These are phyloP conservation scores for Pomatorhinus ruficollis DNA, from an alignment of 2,113 vertebrate species.

Conservation along the genomic window DNA sequence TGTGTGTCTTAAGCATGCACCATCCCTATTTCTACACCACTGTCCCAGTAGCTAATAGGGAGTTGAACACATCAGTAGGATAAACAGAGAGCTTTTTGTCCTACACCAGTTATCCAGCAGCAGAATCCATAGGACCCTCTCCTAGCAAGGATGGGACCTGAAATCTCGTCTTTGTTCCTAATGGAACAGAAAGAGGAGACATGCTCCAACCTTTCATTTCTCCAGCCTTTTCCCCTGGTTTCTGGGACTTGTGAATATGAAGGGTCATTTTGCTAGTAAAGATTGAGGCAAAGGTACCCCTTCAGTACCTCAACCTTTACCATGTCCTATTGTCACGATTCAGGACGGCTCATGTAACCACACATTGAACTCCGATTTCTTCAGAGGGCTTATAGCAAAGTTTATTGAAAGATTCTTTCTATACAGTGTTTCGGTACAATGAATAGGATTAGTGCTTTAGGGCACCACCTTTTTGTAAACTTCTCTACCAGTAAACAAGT, in stretches of 20 bases:
- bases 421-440: too few relatives aligned
- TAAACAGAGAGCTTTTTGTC: neutral
- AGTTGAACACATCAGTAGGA: neutral
- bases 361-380: too few relatives aligned
- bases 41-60: neutral
- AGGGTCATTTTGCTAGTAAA: neutral
- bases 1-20: neutral
- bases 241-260: neutral
- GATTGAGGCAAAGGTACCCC: neutral
- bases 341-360: too few relatives aligned
- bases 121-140: neutral
- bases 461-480: too few relatives aligned
- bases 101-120: neutral
- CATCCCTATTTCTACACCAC: neutral
- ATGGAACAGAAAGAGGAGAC: neutral
- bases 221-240: neutral
- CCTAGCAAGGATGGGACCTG: neutral
- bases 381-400: too few relatives aligned
- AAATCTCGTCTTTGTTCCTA: neutral
- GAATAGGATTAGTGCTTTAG: too few relatives aligned
- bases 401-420: too few relatives aligned
- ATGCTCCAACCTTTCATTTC: neutral
- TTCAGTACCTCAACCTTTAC: neutral
- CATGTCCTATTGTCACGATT: too few relatives aligned
- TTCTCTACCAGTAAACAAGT: too few relatives aligned